Conservation (phyloP, 2,797 vertebrate genomes). For the Spinus pinus region DNA sequence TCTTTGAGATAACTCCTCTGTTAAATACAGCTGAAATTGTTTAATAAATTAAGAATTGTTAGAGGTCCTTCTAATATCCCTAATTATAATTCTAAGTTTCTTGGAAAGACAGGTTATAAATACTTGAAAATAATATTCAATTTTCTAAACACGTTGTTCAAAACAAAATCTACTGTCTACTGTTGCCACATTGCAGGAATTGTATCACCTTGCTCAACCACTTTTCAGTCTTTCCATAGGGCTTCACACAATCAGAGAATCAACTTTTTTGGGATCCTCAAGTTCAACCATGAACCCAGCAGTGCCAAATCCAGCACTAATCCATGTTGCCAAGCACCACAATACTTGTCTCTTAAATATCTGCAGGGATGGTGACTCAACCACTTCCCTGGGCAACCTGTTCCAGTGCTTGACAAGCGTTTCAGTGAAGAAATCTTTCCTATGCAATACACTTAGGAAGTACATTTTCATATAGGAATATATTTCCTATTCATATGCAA, state of each 20-base stretch:
- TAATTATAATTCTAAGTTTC: neutral
- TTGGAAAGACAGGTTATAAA: neutral
- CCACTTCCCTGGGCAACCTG: neutral
- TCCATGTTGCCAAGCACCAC: neutral
- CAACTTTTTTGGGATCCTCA: neutral
- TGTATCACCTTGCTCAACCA: neutral
- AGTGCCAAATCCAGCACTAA: neutral
- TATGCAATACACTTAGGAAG: neutral
- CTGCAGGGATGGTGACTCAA: neutral
- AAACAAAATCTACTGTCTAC: neutral
- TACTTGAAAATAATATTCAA: neutral
- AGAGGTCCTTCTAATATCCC: neutral
- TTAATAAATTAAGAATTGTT: neutral
- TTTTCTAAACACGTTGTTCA: neutral
- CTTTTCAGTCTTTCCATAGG: neutral
- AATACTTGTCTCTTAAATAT: neutral
- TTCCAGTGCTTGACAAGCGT: neutral
- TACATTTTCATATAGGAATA: neutral
- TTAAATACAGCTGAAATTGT: neutral
- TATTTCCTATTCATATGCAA: neutral
- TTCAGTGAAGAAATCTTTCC: neutral
- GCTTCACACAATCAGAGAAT: neutral
- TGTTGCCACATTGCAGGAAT: neutral
- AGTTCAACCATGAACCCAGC: neutral
- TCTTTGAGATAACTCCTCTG: neutral